These are phyloP conservation scores for Lagria hirta DNA, from an alignment of 2,888 invertebrate species.

Conservation along the genomic window DNA sequence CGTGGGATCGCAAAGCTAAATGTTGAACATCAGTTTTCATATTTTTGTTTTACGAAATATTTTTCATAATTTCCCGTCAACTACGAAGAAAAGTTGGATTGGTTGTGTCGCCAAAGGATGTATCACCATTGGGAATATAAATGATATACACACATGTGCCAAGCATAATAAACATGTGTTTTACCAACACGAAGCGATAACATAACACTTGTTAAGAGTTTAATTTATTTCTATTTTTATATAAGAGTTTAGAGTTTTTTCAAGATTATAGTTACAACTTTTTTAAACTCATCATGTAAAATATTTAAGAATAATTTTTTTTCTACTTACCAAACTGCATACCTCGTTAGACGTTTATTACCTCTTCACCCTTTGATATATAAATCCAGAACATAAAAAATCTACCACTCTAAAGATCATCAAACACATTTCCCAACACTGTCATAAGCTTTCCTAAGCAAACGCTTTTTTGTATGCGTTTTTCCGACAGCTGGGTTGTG, in stretches of 20 bases:
- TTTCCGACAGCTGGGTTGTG: conserved; percentile 27
- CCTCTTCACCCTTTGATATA: too few relatives aligned
- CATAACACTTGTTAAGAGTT: conserved; percentile 21
- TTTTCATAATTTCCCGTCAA: conserved; percentile 25
- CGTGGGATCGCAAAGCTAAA: conserved; percentile 36
- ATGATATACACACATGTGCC: conserved; percentile 24
- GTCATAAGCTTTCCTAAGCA: conserved; percentile 26
- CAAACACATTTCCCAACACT: conserved; percentile 24
- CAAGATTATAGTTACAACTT: too few relatives aligned
- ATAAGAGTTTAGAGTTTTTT: too few relatives aligned
- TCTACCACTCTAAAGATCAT: too few relatives aligned
- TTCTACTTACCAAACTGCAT: too few relatives aligned
- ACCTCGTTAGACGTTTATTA: too few relatives aligned
- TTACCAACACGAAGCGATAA: conserved; percentile 23
- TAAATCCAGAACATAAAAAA: too few relatives aligned
- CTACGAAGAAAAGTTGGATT: conserved; percentile 14
- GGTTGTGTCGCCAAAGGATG: conserved; percentile 11
- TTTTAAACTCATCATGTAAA: too few relatives aligned
- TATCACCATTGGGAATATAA: conserved; percentile 17
- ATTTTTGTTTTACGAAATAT: too few relatives aligned
- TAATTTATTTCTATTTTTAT: too few relatives aligned
- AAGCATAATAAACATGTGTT: conserved; percentile 26
- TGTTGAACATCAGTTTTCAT: conserved; percentile 30
- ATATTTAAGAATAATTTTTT: too few relatives aligned
- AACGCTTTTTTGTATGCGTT: conserved; percentile 25